Evolutionary conservation across 2,113 vertebrate species (phyloP).

Genomic region (Phylloscopus whistleri): DNA sequence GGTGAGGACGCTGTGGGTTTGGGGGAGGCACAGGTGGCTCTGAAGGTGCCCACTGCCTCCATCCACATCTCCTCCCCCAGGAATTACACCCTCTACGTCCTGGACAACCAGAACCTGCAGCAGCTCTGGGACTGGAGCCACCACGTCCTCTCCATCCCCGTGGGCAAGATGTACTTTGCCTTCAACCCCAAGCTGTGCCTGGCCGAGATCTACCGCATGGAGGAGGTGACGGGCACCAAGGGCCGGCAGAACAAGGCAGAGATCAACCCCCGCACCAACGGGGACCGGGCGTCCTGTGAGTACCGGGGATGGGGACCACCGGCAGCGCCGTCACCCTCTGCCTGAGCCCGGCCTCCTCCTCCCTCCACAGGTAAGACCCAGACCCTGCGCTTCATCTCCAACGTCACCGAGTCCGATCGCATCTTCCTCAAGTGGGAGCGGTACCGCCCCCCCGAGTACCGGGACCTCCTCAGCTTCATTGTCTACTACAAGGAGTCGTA

Average conservation of each 20-base stretch:
- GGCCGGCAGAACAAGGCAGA: constrained; percentile 82
- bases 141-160: constrained; percentile 71
- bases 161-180: constrained; percentile 81
- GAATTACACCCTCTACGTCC: constrained; percentile 80
- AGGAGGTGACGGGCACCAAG: constrained; percentile 78
- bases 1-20: constrained; percentile 44
- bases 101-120: constrained; percentile 83
- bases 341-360: neutral
- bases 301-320: accelerated
- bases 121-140: constrained; percentile 78
- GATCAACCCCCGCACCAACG: constrained; percentile 82
- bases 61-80: neutral
- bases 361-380: constrained; percentile 73
- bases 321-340: accelerated
- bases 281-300: constrained; percentile 80
- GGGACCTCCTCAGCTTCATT: constrained; percentile 79
- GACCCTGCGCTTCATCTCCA: constrained; percentile 76
- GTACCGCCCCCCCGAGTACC: constrained; percentile 73
- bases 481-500: constrained; percentile 84
- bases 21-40: accelerated
- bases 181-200: constrained; percentile 83
- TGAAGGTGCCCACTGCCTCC: neutral
- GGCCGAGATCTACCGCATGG: constrained; percentile 76
- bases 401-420: constrained; percentile 70
- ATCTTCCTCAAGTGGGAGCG: constrained; percentile 80